Evolutionary conservation across 1,140 invertebrate species (phyloP), one percentile per base, ranked within the genome.

Genomic region (Lepidurus couesii): DNA sequence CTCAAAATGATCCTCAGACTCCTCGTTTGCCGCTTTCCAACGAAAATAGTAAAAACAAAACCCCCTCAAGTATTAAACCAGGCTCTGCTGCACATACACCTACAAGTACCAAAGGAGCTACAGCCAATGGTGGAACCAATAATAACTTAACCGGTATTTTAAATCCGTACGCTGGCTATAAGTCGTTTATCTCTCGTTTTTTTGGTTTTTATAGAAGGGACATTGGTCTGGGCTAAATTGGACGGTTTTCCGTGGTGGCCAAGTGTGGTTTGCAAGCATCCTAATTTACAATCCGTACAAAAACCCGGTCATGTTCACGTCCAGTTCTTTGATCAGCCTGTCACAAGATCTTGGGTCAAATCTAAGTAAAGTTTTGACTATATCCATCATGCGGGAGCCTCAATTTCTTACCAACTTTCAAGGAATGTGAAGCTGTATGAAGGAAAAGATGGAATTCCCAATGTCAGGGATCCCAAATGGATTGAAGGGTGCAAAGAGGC

Each of bases 231-330:
- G 88, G 85, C 86, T 13, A 88, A 88, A 80, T 79, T 89, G 10
- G 86, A 87, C 75, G 86, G 87, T 0, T 87, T 88, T 81, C 88
- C 88, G 1, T 88, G 87, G 87, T 89, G 88, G 88, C 87, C 88
- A 24, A 84, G 84, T 80, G 77, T 88, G 5, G 84, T 88, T 4
- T 87, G 86, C 80, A 82, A 84, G 10, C 86, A 87, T 82, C 86
- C 86, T 9, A 85, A 83, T 43, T 80, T 83, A 13, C 81, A 84
- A 10, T 82, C 76, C 11, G 83, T 81, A 76, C 77, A 47, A 82
- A 84, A 81, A 73, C 78, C 76, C 11, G 80, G 81, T 78, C 79
- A 86, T 43, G 82, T 88, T 13, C 87, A 89, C 83, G 86, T 88
- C n/a, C 88, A 88, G 82, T 89, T 88, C 80, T 88, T 89, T 85